Evolutionary conservation across 2,113 vertebrate species (phyloP).

Genomic region (Ictalurus punctatus): DNA sequence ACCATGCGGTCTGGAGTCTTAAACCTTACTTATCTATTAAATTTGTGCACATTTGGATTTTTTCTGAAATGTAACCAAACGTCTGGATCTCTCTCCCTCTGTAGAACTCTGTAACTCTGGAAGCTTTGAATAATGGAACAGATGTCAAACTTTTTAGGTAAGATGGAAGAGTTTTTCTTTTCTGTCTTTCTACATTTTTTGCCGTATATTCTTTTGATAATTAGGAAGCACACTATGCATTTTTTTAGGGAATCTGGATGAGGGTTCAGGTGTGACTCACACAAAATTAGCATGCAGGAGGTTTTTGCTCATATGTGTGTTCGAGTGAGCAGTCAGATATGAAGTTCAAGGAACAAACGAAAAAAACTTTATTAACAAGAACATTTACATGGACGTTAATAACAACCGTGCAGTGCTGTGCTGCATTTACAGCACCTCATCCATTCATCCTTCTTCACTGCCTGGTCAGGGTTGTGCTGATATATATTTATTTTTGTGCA

Average conservation of each 20-base stretch:
- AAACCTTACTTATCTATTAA: background rate
- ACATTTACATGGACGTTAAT: background rate
- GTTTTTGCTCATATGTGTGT: background rate
- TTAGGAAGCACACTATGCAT: background rate
- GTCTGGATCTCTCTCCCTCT: constrained; percentile 2
- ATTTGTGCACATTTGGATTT: background rate
- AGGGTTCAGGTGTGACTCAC: background rate
- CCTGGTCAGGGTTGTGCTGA: background rate
- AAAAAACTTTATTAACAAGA: background rate
- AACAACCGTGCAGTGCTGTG: background rate
- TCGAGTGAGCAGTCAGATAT: background rate
- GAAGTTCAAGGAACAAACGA: too few relatives aligned
- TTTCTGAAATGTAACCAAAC: background rate
- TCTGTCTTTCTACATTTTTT: background rate
- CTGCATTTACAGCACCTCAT: background rate
- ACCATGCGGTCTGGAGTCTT: background rate
- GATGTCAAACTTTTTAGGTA: constrained; percentile 41
- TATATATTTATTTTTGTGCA: background rate
- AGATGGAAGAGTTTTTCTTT: background rate
- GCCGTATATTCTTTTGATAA: background rate
- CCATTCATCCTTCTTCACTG: background rate
- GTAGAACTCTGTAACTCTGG: background rate
- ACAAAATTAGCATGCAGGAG: background rate
- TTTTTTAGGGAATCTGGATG: background rate
- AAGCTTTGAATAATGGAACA: constrained; percentile 24